phyloP scores from a whole-genome alignment of 2,797 vertebrate species.

The Sebastolobus altivelis region DNA sequence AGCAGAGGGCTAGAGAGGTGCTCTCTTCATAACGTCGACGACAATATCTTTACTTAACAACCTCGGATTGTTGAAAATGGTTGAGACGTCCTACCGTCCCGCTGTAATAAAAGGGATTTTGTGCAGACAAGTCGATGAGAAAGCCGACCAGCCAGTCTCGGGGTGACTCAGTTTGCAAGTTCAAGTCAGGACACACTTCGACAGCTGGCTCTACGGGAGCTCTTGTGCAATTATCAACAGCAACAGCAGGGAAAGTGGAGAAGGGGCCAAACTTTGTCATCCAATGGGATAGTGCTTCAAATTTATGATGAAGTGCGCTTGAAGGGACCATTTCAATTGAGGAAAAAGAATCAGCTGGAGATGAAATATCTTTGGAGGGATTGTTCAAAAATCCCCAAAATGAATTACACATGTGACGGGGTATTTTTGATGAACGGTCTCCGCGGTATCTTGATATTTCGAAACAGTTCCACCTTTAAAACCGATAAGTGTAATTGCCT shows the following conservation, averaged over 20 bases:
- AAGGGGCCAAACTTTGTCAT: constrained; percentile 68
- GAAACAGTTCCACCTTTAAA: constrained; percentile 41
- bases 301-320: constrained; percentile 47
- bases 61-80: constrained; percentile 7
- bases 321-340: constrained; percentile 44
- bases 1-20: constrained; percentile 14
- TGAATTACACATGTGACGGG: constrained; percentile 7
- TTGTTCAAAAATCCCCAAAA: constrained; percentile 13
- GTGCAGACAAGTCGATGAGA: constrained; percentile 57
- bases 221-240: constrained; percentile 82
- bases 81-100: constrained; percentile 9
- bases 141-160: constrained; percentile 52
- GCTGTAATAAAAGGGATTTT: constrained; percentile 46
- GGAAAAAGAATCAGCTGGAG: constrained; percentile 42
- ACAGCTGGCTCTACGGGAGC: constrained; percentile 83
- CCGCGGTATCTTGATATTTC: constrained; percentile 20
- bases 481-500: constrained; percentile 41
- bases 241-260: constrained; percentile 64
- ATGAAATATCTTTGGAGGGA: constrained; percentile 25
- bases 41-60: constrained; percentile 38
- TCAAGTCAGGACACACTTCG: constrained; percentile 82
- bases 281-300: constrained; percentile 52
- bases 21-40: constrained; percentile 7
- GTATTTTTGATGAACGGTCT: constrained; percentile 16
- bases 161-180: constrained; percentile 81